A percentile compares a stretch with the other conserved stretches of the same genome.
Evolutionary conservation across 30 jellyfish, hydroid and myxozoan species (phyloP).

Genomic region (Morbakka virulenta): DNA sequence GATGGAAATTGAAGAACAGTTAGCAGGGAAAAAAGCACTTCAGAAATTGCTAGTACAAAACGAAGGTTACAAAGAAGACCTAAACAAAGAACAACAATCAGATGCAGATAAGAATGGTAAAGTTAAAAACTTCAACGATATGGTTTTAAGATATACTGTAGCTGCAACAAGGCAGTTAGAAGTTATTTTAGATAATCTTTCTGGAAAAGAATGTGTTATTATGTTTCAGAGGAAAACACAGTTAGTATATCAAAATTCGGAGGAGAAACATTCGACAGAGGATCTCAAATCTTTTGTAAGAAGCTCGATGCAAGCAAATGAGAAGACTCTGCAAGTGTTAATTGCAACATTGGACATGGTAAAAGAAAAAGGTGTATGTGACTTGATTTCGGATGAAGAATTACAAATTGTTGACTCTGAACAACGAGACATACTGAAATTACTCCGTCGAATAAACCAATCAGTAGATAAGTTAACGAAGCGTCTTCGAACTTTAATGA

Average conservation of each 20-base stretch:
- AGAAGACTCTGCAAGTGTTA: slow-evolving; percentile 73
- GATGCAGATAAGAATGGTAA: background rate
- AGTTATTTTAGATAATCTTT: slow-evolving; percentile 48
- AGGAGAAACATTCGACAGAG: slow-evolving; percentile 46
- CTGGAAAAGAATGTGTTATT: slow-evolving; percentile 58
- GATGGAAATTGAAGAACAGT: background rate
- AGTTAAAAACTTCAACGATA: slow-evolving; percentile 28
- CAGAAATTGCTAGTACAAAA: background rate
- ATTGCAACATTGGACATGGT: slow-evolving; percentile 73
- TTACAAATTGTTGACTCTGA: slow-evolving; percentile 56
- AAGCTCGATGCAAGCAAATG: slow-evolving; percentile 66
- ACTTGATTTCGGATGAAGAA: slow-evolving; percentile 27
- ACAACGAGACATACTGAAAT: slow-evolving; percentile 54
- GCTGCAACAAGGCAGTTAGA: slow-evolving; percentile 65
- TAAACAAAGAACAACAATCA: background rate
- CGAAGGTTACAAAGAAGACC: background rate
- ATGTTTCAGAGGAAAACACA: slow-evolving; percentile 48
- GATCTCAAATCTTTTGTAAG: slow-evolving; percentile 53
- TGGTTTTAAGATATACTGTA: slow-evolving; percentile 32
- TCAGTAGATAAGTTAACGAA: slow-evolving; percentile 37
- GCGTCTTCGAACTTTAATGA: slow-evolving; percentile 41
- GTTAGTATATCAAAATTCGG: background rate
- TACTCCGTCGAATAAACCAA: slow-evolving; percentile 45
- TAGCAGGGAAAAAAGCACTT: background rate
- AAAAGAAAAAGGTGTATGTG: slow-evolving; percentile 68